Evolutionary conservation across 1,140 invertebrate species (phyloP), one percentile per base, ranked within the genome.

Genomic region (Penaeus indicus): DNA sequence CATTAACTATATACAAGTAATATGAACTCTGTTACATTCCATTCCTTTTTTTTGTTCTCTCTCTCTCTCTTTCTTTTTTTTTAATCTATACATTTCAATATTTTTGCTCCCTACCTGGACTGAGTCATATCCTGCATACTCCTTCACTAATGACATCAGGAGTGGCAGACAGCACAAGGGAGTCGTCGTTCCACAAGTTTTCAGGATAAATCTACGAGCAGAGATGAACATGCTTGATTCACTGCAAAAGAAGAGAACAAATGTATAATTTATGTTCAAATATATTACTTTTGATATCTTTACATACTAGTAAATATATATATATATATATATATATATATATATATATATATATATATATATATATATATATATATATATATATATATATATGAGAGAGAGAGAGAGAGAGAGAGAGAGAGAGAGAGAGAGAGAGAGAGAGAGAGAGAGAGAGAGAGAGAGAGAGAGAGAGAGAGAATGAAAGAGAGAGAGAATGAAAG

Each of bases 161-260:
- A 95, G 95, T 92, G 96, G 95, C 90, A 99, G 94, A 92, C 98
- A 99, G 88, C 97, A 95, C 78, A 99, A 94, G n/a, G 98, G 96
- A 60, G 98, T 99, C 25, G 98, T 99, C 0, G 97, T 98, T 25
- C 99, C 99, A 94, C 99, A 99, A 1, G 99, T 99, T 93, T 99
- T 99, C 91, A 99, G 94, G 91, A 99, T 99, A 93, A 99, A 97
- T 38, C 98, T 95, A 42, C 96, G 94, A 91, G 97, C 96, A 3
- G 97, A 97, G 79, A 99, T 96, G 94, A 99, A 99, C 97, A 99
- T 97, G 93, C 97, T 99, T 94, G 98, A 99, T 94, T 99, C 98
- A 93, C 98, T 99, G 94, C 79, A 94, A 92, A 78, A 90, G 88
- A 80, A 83, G 90, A 60, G 85, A 88, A 89, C 84, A 19, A 42